Conservation (phyloP, 2,888 invertebrate genomes). For the Epinotia demarniana region DNA sequence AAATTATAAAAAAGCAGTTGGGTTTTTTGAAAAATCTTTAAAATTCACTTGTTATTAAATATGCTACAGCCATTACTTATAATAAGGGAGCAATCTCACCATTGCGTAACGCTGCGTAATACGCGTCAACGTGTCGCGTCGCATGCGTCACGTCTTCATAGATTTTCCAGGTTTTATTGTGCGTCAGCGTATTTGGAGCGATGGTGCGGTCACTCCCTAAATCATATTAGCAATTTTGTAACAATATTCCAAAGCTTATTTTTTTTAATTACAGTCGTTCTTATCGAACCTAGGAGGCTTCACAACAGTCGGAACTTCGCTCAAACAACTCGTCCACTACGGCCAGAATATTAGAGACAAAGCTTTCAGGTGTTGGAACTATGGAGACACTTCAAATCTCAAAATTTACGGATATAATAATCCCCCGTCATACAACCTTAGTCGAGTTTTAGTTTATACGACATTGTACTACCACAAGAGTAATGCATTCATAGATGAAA, state of each 20-base stretch:
- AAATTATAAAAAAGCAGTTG: too few species aligned
- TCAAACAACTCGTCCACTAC: slow-evolving; percentile 71
- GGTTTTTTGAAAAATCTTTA: too few species aligned
- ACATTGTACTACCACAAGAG: slow-evolving; percentile 68
- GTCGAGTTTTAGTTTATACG: slow-evolving; percentile 58
- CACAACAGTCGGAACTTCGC: not conserved
- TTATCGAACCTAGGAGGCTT: slow-evolving; percentile 1
- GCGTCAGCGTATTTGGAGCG: too few species aligned
- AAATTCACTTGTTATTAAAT: too few species aligned
- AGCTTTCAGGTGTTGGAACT: slow-evolving; percentile 65
- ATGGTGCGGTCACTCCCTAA: too few species aligned
- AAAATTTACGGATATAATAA: slow-evolving; percentile 54
- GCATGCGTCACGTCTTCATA: too few species aligned
- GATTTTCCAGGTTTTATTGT: too few species aligned
- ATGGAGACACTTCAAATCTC: slow-evolving; percentile 57
- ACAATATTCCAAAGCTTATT: not conserved
- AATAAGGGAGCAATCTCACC: too few species aligned
- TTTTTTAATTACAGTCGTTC: slow-evolving; percentile 5
- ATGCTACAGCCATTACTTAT: too few species aligned
- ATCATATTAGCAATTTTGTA: too few species aligned
- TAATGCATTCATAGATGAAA: slow-evolving; percentile 62
- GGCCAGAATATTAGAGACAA: slow-evolving; percentile 70
- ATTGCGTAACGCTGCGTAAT: too few species aligned
- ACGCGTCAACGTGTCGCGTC: too few species aligned
- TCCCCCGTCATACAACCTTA: slow-evolving; percentile 65